Base-by-base conservation (phyloP, 2,888 invertebrate genomes). In the Melanchra persicariae region DNA sequence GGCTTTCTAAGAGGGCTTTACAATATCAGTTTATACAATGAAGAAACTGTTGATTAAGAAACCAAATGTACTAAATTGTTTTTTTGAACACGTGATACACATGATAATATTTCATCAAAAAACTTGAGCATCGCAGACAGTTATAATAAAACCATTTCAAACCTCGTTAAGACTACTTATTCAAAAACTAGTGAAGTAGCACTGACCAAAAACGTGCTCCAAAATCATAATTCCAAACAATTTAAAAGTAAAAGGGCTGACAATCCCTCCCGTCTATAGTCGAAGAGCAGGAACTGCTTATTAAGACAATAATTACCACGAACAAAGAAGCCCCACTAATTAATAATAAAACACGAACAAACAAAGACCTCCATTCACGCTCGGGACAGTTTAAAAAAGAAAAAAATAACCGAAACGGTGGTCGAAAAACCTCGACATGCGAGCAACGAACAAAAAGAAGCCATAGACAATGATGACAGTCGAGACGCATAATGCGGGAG, bases 261-360 rank as follows among this genome's bases (percentile, higher is more conserved):
- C 93, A 91, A 92, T 93, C 91, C 92, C 91, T 92, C 88, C 91
- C 91, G 88, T 91, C 90, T 91, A 91, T 90, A 93, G 92, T 93
- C 92, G 93, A 91, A 89, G 89, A 93, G 92, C 94, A 94, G 95
- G 95, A 95, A 95, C 95, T 94, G 94, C 95, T 95, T 95, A 96
- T 95, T 96, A 95, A 94, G 94, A 95, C 95, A 95, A 96, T 96
- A 95, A 96, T 96, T 96, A 92, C 96, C 95, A 95, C 93, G 93
- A 93, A 96, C 96, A 96, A 96, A 94, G 93, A 91, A 91, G 90
- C 92, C 89, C 91, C 95, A 95, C 95, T 96, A 96, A 96, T 95
- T 96, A 96, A 95, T 96, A 96, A 96, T 95, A 96, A 96, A 95
- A 95, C 95, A 95, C 93, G 93, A 93, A 92, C 94, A 95, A 95